phyloP scores from a whole-genome alignment of 2,113 vertebrate species.

The Rhinolophus sinicus region DNA sequence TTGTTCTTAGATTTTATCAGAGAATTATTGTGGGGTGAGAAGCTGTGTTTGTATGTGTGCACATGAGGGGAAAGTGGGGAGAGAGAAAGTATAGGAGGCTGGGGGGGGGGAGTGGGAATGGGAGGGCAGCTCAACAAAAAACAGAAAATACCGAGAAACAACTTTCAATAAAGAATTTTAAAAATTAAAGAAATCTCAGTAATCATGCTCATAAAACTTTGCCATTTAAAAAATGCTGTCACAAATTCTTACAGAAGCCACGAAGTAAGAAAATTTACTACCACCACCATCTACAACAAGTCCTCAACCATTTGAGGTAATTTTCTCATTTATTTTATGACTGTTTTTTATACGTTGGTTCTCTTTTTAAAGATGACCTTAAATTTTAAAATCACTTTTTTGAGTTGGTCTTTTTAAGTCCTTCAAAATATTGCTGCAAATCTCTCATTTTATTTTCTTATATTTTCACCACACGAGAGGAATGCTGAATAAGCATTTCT shows the following conservation, averaged over 20 bases:
- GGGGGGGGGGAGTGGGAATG: background rate
- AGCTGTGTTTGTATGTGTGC: background rate
- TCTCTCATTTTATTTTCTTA: background rate
- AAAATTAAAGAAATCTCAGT: background rate
- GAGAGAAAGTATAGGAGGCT: background rate
- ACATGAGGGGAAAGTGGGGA: no score
- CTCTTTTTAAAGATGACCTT: constrained; percentile 23
- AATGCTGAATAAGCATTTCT: background rate
- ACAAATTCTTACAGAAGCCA: constrained; percentile 11
- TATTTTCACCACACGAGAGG: background rate
- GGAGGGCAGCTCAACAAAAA: background rate
- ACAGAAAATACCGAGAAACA: background rate
- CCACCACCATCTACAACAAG: background rate
- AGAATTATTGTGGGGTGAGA: background rate
- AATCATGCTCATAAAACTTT: background rate
- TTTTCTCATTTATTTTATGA: background rate
- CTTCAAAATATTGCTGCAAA: constrained; percentile 27
- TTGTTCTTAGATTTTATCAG: background rate
- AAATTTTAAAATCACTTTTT: background rate
- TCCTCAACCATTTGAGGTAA: background rate
- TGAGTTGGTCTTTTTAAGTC: constrained; percentile 26
- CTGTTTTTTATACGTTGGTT: background rate
- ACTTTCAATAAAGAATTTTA: background rate
- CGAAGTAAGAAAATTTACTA: background rate
- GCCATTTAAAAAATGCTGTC: constrained; percentile 19